Conservation (phyloP, 2,113 vertebrate genomes). For the Zootoca vivipara region DNA sequence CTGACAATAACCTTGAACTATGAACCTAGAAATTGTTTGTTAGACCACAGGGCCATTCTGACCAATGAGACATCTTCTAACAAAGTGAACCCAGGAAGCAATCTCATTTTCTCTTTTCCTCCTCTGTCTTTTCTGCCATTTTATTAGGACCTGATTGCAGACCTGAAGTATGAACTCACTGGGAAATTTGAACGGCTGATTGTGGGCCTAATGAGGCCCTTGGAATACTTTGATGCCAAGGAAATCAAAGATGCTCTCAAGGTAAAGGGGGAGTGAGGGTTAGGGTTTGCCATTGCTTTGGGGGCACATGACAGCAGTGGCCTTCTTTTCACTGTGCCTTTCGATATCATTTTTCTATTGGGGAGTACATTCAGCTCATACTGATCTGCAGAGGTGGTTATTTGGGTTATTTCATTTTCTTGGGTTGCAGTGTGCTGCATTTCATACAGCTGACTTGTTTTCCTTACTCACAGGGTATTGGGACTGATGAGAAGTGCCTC, state of each 20-base stretch:
- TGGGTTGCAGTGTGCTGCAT: neutral
- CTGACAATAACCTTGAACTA: neutral
- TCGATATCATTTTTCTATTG: rapidly evolving
- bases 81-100: neutral
- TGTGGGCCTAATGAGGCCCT: slow-evolving; percentile 90
- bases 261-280: slow-evolving; percentile 68
- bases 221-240: slow-evolving; percentile 91
- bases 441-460: neutral
- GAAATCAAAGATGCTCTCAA: slow-evolving; percentile 92
- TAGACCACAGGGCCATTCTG: neutral
- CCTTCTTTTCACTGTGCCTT: neutral
- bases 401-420: neutral
- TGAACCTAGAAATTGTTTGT: neutral
- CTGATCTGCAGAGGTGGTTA: neutral
- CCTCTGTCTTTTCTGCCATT: neutral
- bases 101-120: neutral
- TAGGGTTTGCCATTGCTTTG: neutral
- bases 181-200: slow-evolving; percentile 97
- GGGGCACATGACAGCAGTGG: neutral
- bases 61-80: neutral
- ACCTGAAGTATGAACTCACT: slow-evolving; percentile 95
- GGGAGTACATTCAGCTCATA: rapidly evolving
- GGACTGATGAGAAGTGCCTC: slow-evolving; percentile 92
- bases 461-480: slow-evolving; percentile 78
- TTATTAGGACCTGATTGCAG: slow-evolving; percentile 90